Evolutionary conservation across 2,113 vertebrate genomes (phyloP).

Genomic region (Takifugu bimaculatus): DNA sequence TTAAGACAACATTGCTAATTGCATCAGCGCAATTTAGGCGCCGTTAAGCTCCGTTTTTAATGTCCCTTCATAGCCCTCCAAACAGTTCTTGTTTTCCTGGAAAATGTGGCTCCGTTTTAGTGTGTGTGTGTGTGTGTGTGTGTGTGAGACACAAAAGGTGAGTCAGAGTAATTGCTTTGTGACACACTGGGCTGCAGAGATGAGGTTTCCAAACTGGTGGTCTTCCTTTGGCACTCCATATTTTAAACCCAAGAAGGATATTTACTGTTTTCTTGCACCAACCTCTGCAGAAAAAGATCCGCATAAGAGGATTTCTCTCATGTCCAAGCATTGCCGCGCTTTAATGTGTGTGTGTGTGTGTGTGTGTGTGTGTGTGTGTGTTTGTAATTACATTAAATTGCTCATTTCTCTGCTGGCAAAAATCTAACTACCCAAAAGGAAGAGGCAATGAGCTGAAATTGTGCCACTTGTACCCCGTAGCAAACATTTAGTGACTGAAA

Average conservation of each 20-base stretch:
- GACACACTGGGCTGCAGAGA: conserved; percentile 52
- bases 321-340: too few relatives aligned
- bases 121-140: conserved; percentile 8
- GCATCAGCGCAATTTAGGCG: conserved; percentile 39
- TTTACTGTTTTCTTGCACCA: conserved; percentile 16
- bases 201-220: conserved; percentile 55
- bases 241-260: conserved; percentile 43
- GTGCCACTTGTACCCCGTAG: conserved; percentile 5
- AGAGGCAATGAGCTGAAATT: background rate
- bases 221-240: conserved; percentile 46
- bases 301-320: too few relatives aligned
- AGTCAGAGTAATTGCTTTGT: conserved; percentile 56
- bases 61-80: conserved; percentile 8
- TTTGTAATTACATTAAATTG: background rate
- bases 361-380: too few relatives aligned
- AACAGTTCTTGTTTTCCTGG: background rate
- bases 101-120: background rate
- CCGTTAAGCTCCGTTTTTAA: conserved; percentile 11
- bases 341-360: too few relatives aligned
- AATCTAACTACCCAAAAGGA: background rate
- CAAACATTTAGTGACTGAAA: conserved; percentile 15
- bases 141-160: conserved; percentile 39
- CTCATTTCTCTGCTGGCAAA: conserved; percentile 7
- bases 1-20: conserved; percentile 59
- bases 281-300: too few relatives aligned